Base-by-base conservation (phyloP, 2,888 invertebrate species). In the Philhelius pedissequus region DNA sequence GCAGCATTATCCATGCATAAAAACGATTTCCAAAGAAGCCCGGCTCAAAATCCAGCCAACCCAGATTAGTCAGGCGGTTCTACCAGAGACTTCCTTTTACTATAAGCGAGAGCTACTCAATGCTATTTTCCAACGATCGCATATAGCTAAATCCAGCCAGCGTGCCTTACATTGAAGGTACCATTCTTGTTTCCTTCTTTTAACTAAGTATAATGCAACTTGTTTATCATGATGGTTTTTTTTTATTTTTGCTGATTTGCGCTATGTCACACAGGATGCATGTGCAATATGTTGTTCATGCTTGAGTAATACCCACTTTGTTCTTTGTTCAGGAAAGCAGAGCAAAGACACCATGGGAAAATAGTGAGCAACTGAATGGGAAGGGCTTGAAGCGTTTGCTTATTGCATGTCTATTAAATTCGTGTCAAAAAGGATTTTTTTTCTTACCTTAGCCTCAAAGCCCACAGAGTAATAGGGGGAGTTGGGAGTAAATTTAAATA, bases 1-100 rank as follows among this genome's bases (percentile, higher is more conserved):
- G 84, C 60, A 66, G 75, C 54, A 62, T 62, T 75, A 71, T 71
- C 66, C 80, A 68, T 80, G 84, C 75, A 80, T 79, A 66, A 75
- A 66, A 58, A 52, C 64, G 75, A 70, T 66, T 74, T 74, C 35
- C 35, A 35, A 68, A 56, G 78, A 73, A 78, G 58, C 50, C 48
- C 22, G 32, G 50, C 66, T 58, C 45, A 38, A 35, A 56, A 70
- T 38, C 43, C 48, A 64, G 48, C 38, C 62, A 70, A 54, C 11
- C 48, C 64, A 3, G n/a, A 18, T 35, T 32, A 18, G 22, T 18
- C 15, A 25, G 27, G 18, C 18, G 22, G 25, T 30, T 8, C 54
- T 30, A 30, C 1, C 6, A 64, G 45, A 27, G 48, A 22, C 45
- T 48, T 64, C 30, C 32, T 48, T 64, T 30, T 32, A 30, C 43